phyloP scores from a whole-genome alignment of 2,113 vertebrate species.

The Neolamprologus hecqui region DNA sequence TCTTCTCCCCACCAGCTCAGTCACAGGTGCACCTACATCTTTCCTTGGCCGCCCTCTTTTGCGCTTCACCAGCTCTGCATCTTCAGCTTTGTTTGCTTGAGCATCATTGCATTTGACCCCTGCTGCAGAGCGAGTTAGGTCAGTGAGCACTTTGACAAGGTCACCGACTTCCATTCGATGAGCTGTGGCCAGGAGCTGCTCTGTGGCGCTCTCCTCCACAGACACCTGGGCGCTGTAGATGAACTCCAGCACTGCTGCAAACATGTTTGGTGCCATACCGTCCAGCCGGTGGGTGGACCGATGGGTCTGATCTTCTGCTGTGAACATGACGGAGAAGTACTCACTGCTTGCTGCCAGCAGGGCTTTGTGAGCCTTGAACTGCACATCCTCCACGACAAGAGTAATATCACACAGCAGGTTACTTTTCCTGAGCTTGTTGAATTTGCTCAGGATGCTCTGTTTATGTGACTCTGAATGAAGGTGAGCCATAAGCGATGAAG shows the following conservation, averaged over 20 bases:
- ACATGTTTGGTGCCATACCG: constrained; percentile 79
- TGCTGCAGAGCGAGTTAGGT: constrained; percentile 33
- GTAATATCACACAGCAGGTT: constrained; percentile 91
- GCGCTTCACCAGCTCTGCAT: constrained; percentile 56
- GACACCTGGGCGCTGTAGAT: constrained; percentile 86
- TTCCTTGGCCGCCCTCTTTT: constrained; percentile 87
- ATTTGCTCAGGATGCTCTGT: constrained; percentile 79
- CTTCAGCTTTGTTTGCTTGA: neutral
- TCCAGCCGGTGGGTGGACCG: constrained; percentile 80
- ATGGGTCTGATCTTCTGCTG: constrained; percentile 70
- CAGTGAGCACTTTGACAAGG: constrained; percentile 76
- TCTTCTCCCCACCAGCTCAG: neutral
- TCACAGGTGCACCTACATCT: neutral
- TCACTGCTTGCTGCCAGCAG: constrained; percentile 94
- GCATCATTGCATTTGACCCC: neutral
- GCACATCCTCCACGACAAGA: constrained; percentile 83
- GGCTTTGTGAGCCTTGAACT: constrained; percentile 91
- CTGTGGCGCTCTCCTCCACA: constrained; percentile 71
- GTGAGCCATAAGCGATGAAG: constrained; percentile 40
- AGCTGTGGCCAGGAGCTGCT: constrained; percentile 84
- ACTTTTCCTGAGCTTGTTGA: constrained; percentile 80
- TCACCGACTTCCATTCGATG: constrained; percentile 82
- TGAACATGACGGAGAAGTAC: constrained; percentile 91
- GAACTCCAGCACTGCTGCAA: constrained; percentile 83
- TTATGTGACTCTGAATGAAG: constrained; percentile 81